Conservation (phyloP, 92 coral and sea anemone genomes). For the Virgularia gustaviana region DNA sequence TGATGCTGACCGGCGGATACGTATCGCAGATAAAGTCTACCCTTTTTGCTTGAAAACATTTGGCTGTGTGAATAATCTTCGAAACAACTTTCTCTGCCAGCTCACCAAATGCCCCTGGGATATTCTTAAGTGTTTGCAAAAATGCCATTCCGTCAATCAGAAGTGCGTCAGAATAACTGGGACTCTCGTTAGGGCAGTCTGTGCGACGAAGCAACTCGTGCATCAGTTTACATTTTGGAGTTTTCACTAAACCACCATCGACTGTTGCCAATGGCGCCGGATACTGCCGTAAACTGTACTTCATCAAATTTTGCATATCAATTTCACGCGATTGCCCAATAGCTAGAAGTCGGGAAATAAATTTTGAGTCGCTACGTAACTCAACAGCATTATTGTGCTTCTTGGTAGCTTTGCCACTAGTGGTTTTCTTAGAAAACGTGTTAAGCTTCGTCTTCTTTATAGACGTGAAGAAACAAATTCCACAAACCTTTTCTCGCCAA, state of each 20-base stretch:
- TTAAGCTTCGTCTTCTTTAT: background rate
- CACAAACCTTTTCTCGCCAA: background rate
- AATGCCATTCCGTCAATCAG: conserved; percentile 59
- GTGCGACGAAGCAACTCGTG: conserved; percentile 8
- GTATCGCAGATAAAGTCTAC: background rate
- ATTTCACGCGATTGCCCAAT: conserved; percentile 9
- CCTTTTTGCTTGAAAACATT: background rate
- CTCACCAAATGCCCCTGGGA: background rate
- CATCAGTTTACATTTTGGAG: background rate
- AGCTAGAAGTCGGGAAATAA: background rate
- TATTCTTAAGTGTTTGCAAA: conserved; percentile 36
- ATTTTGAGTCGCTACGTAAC: conserved; percentile 1
- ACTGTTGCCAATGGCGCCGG: conserved; percentile 3
- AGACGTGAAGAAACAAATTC: background rate
- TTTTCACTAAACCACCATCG: conserved; percentile 2
- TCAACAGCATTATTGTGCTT: background rate
- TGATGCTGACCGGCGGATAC: conserved; percentile 37
- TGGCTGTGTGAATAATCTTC: background rate
- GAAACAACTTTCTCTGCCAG: background rate
- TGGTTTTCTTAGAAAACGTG: background rate
- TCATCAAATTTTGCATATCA: conserved; percentile 2
- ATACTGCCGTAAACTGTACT: background rate
- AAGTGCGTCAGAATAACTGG: conserved; percentile 43
- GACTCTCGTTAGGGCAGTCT: background rate
- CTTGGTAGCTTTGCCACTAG: background rate